Evolutionary conservation across 1,140 invertebrate genomes (phyloP).

Genomic region (Aethina tumida): DNA sequence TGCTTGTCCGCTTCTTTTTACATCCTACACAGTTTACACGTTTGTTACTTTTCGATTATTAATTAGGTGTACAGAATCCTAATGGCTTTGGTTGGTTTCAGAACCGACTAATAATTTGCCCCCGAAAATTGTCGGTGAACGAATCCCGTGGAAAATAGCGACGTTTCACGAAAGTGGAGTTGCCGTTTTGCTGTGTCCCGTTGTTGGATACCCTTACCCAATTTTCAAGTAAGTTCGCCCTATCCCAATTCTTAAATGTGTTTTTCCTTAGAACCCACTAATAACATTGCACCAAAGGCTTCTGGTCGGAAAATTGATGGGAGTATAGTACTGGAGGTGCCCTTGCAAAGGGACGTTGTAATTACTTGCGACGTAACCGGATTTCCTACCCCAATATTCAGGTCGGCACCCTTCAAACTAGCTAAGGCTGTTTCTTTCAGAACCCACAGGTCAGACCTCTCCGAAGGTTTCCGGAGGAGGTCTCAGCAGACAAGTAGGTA

Average conservation of each 20-base stretch:
- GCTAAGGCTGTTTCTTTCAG: slow-evolving; percentile 33
- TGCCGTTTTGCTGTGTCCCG: slow-evolving; percentile 40
- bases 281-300: slow-evolving; percentile 53
- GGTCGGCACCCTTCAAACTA: slow-evolving; percentile 37
- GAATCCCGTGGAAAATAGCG: slow-evolving; percentile 38
- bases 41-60: slow-evolving; percentile 3
- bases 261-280: slow-evolving; percentile 49
- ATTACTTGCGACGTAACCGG: slow-evolving; percentile 47
- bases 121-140: slow-evolving; percentile 40
- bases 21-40: slow-evolving; percentile 7
- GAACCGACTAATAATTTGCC: slow-evolving; percentile 44
- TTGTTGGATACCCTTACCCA: slow-evolving; percentile 62
- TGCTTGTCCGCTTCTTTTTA: slow-evolving; percentile 3
- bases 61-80: slow-evolving; percentile 16
- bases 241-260: slow-evolving; percentile 1
- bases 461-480: slow-evolving; percentile 51
- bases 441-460: slow-evolving; percentile 49
- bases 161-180: slow-evolving; percentile 37
- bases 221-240: slow-evolving; percentile 49
- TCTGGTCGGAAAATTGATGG: slow-evolving; percentile 49
- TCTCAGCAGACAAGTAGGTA: slow-evolving; percentile 41
- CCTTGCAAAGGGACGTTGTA: slow-evolving; percentile 30
- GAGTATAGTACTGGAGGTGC: slow-evolving; percentile 43
- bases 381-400: slow-evolving; percentile 49
- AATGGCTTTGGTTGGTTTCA: slow-evolving; percentile 34